Evolutionary conservation across 2,888 invertebrate genomes (phyloP), one percentile per base, ranked within the genome.

Genomic region (Druceiella hillmani): DNA sequence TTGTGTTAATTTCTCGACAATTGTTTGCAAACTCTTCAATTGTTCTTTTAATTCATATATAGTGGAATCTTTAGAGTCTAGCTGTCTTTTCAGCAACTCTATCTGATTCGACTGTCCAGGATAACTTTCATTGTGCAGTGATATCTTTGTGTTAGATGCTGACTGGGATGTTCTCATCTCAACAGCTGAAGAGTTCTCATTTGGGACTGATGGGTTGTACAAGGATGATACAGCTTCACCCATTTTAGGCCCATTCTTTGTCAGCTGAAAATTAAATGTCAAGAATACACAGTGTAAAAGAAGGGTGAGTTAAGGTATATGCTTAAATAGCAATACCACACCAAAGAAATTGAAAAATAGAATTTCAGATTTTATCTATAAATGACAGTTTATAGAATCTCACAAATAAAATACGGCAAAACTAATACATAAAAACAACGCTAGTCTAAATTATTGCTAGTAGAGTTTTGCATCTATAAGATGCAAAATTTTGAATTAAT

Each of bases 1-100:
- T 41, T 76, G 79, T 11, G 83, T 83, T 28, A 93, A 61, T 49
- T 79, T 81, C 54, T 88, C 84, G 12, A 92, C 81, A 30, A 80
- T 79, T 3, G 75, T 74, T 49, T 80, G 79, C 15, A 83, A 58
- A 49, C 71, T 75, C 38, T 66, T 68, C 13, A 83, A 60, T 53
- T 84, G 81, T 16, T 71, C 74, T 46, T 77, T 76, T 0, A 84
- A 59, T 51, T 79, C 80, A 13, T 71, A 76, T 52, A 82, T 81
- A 3, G 79, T 81, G 24, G 71, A 75, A 53, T 79, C 80, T 41
- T 79, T 76, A 47, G 68, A 75, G 57, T 74, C 72, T 26, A 84
- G 61, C 56, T 82, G 78, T 48, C 79, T 61, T 33, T 59, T 61
- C 4, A 72, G 53, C 0, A 57, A 56, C 39, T 66, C 63, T 3